phyloP scores from a whole-genome alignment of 2,888 invertebrate genomes.

The Lymantria monacha region DNA sequence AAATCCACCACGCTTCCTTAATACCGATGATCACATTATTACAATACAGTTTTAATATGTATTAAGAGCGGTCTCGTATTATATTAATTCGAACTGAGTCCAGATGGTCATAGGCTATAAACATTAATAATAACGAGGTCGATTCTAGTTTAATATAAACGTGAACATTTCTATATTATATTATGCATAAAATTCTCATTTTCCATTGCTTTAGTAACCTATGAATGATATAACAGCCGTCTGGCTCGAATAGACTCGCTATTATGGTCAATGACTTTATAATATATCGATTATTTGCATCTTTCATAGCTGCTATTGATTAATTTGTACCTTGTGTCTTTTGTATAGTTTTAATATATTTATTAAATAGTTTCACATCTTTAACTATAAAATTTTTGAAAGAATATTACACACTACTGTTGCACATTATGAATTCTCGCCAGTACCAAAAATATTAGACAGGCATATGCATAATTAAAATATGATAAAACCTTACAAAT shows the following conservation, averaged over 20 bases:
- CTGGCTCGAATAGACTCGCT: background rate
- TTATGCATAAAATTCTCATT: slow-evolving; percentile 3
- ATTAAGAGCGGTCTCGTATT: background rate
- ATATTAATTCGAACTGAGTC: background rate
- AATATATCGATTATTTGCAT: background rate
- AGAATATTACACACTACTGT: too few relatives aligned
- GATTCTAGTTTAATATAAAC: background rate
- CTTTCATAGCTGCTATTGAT: background rate
- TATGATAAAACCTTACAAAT: too few relatives aligned
- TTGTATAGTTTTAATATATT: too few relatives aligned
- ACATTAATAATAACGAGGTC: background rate
- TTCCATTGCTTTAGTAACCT: slow-evolving; percentile 5
- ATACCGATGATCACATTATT: too few relatives aligned
- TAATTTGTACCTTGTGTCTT: background rate
- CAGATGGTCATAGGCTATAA: slow-evolving; percentile 2
- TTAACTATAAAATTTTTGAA: too few relatives aligned
- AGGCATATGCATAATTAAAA: too few relatives aligned
- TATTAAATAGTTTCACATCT: too few relatives aligned
- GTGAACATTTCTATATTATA: background rate
- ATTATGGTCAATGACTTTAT: slow-evolving; percentile 5
- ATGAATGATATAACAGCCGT: slow-evolving; percentile 2
- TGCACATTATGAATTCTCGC: too few relatives aligned
- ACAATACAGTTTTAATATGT: background rate
- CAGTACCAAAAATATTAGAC: too few relatives aligned
- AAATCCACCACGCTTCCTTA: too few relatives aligned